Base-by-base conservation (phyloP, 2,888 invertebrate species). In the Apoda limacodes region DNA sequence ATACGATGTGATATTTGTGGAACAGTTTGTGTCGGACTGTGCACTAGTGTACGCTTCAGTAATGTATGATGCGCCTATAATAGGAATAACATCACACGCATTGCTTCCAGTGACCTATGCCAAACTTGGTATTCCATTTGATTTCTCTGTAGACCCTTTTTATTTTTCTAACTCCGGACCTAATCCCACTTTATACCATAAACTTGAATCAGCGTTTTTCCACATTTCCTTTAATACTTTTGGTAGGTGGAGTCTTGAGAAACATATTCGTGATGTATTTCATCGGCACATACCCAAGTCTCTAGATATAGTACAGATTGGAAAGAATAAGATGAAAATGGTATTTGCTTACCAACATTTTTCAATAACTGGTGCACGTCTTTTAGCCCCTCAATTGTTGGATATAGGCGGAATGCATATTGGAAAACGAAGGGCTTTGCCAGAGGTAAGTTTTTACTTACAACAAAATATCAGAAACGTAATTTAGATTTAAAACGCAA, bases 331-430 rank as follows among this genome's bases (percentile, higher is more conserved):
- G 28, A 75, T 83, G 22, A 82, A 82, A 22, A 65, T 86, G 42
- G 49, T 86, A 33, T 66, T 88, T 33, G 66, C 82, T 1, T 86
- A 87, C 46, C 84, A 84, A 23, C 87, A 88, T 48, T 83, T 76
- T 37, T 81, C 85, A 0, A 46, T 86, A 10, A 81, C 82, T 23
- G 84, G 84, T 1, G 70, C 82, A 1, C 64, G 81, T 2, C 75
- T 85, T 0, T 40, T 68, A 12, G 52, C 83, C 0, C 83, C 84
- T 0, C 83, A 82, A 31, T 57, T 87, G 1, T 60, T 88, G 19
- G 87, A 85, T 57, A 81, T 86, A 15, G 85, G 82, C 13, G 87
- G 86, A 2, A 60, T 85, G 19, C 84, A 85, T 43, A 54, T 70
- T 9, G 46, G 42, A 7, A 42, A 50, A 30, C 46, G 53, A 2